Conservation (phyloP, 2,797 vertebrate genomes). For the Brotula barbata region DNA sequence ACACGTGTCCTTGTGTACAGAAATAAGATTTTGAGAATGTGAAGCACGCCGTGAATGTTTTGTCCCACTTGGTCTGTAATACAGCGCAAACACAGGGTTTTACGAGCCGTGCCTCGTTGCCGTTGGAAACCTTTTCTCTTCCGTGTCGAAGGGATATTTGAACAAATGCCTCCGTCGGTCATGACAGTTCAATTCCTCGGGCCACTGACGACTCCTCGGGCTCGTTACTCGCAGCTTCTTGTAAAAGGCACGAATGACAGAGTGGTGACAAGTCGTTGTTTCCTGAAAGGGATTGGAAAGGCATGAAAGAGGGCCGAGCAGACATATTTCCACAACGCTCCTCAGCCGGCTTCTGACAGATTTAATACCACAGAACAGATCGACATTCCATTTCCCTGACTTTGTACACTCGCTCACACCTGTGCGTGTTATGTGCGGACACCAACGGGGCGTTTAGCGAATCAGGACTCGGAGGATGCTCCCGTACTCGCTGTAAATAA, state of each 20-base stretch:
- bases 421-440: conserved; percentile 13
- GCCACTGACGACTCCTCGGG: conserved; percentile 19
- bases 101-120: too few relatives aligned
- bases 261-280: conserved; percentile 49
- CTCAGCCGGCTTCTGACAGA: conserved; percentile 47
- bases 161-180: conserved; percentile 38
- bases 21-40: neutral
- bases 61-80: neutral
- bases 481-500: conserved; percentile 56
- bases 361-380: conserved; percentile 50
- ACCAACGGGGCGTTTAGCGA: conserved; percentile 33
- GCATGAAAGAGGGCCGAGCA: conserved; percentile 38
- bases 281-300: conserved; percentile 48
- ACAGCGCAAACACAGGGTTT: too few relatives aligned
- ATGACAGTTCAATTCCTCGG: conserved; percentile 28
- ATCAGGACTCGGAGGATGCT: conserved; percentile 60
- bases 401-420: conserved; percentile 50
- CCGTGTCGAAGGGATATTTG: conserved; percentile 19
- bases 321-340: conserved; percentile 45
- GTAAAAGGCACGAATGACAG: conserved; percentile 29
- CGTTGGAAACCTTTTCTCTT: too few relatives aligned
- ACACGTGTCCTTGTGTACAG: neutral
- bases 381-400: conserved; percentile 69
- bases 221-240: conserved; percentile 20
- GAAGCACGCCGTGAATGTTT: conserved; percentile 1